Percentiles rank a stretch among this genome's conserved stretches.
These are phyloP conservation scores for Steinernema khuongi DNA, from an alignment of 1,140 invertebrate species.

Conservation along the genomic window DNA sequence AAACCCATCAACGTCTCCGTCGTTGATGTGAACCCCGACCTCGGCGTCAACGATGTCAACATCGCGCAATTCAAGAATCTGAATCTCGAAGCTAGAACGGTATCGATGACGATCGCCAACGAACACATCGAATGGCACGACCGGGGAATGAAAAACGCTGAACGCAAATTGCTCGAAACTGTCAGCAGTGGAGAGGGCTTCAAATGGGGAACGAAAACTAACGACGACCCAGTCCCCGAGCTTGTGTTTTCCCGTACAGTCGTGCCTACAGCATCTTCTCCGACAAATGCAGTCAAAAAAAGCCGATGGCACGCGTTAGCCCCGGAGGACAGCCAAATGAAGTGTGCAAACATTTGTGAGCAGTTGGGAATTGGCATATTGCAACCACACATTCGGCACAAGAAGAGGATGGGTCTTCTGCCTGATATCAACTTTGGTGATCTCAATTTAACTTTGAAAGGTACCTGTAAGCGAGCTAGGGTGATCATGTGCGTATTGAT, in stretches of 20 bases:
- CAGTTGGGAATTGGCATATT: neutral
- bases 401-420: neutral
- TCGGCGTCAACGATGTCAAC: no score
- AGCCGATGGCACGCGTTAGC: conserved; percentile 6
- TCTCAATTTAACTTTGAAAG: no score
- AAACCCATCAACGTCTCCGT: no score
- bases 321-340: neutral
- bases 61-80: no score
- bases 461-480: no score
- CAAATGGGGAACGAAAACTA: neutral
- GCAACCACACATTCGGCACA: neutral
- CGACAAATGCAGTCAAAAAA: neutral
- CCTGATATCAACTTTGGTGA: no score
- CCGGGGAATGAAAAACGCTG: neutral
- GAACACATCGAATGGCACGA: neutral
- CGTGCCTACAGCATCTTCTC: neutral
- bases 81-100: no score
- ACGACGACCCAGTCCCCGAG: neutral
- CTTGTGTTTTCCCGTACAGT: neutral
- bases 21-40: no score
- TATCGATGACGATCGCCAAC: neutral
- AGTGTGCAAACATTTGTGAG: neutral
- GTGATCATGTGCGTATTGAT: no score
- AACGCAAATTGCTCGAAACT: neutral
- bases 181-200: neutral